Percentiles rank a stretch among this genome's conserved stretches.
Conservation (phyloP, 2,888 invertebrate species). For the Clostera curtula region DNA sequence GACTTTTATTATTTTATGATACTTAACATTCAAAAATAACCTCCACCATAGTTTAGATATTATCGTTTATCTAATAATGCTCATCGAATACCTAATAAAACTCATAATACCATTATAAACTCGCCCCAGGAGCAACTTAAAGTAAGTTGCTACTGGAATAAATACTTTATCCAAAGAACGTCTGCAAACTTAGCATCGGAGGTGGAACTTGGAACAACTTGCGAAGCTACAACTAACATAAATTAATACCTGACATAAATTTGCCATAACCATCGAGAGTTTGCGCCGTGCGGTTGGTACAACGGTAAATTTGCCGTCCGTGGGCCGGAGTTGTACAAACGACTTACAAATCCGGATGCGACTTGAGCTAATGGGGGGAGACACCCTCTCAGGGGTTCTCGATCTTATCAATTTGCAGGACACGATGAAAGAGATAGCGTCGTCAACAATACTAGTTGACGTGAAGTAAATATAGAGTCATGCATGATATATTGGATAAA, state of each 20-base stretch:
- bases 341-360: constrained; percentile 61
- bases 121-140: constrained; percentile 20
- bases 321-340: constrained; percentile 50
- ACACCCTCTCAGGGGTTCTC: constrained; percentile 32
- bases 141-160: constrained; percentile 43
- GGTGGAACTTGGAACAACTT: constrained; percentile 48
- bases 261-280: constrained; percentile 67
- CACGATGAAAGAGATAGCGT: constrained; percentile 32
- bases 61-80: no score
- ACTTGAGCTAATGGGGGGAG: constrained; percentile 45
- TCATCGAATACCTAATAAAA: background rate
- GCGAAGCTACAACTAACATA: constrained; percentile 58
- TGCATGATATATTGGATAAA: background rate
- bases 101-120: background rate
- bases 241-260: constrained; percentile 75
- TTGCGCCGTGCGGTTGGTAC: constrained; percentile 34
- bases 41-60: no score
- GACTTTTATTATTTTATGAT: no score
- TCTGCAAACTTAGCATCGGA: constrained; percentile 38
- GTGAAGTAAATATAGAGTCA: background rate
- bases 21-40: no score
- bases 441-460: constrained; percentile 23
- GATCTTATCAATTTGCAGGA: constrained; percentile 55
- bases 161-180: constrained; percentile 59
- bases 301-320: constrained; percentile 35